Evolutionary conservation across 2,888 invertebrate species (phyloP), one percentile per base, ranked within the genome.

Genomic region (Busseola fusca): DNA sequence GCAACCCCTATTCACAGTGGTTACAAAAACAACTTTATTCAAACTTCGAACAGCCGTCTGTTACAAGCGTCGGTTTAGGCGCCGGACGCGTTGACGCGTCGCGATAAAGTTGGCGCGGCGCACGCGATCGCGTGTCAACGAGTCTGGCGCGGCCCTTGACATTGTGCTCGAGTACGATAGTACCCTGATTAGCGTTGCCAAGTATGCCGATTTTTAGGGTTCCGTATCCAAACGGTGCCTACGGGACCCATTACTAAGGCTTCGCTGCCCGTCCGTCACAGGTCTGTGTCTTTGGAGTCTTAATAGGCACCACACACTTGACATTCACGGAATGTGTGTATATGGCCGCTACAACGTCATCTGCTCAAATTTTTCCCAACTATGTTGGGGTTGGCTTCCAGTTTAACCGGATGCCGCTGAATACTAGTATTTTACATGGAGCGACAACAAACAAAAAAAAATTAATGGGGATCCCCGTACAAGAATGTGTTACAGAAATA

Each of bases 121-220:
- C 86, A 86, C 82, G 86, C 87, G 79, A 86, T 86, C 82, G 86
- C 86, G 83, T 86, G 86, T 66, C 71, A 54, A 52, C 59, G n/a
- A 56, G 25, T 54, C 63, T 74, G 80, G 63, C 67, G 25, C 50
- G 63, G 75, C 78, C 78, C 82, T 85, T 84, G 83, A 83, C 86
- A 83, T 79, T 86, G 82, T 82, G 64, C 72, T 76, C 62, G 56
- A 75, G 64, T 64, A n/a, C 45, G 73, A 78, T 65, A 69, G 59
- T 74, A 76, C 70, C 45, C 60, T 78, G 76, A 85, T 84, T 78
- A 85, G 52, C 42, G 73, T 67, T 81, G 78, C 81, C 72, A 84
- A 84, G 73, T 76, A 74, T 83, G 72, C 67, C 69, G 25, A 74
- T 57, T 80, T 30, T 56, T 56, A 30, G 12, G 30, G 56, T 30